A percentile compares a stretch with the other conserved stretches of the same genome.
These are phyloP conservation scores for Darevskia nairensis DNA, from an alignment of 2,797 vertebrate species.

Conservation along the genomic window DNA sequence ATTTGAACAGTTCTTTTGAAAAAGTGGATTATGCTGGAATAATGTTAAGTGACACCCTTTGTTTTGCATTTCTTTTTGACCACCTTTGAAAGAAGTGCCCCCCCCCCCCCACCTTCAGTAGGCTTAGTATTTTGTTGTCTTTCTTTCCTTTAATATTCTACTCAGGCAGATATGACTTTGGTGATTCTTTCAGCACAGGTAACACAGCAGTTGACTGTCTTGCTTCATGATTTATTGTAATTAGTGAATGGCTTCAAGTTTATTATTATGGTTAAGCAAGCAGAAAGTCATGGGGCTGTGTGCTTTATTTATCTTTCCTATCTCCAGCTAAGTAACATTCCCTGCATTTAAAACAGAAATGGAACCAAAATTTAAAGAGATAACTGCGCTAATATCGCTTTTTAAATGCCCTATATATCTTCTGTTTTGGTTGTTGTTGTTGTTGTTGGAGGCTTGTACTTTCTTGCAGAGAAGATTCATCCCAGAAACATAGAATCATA, in stretches of 20 bases:
- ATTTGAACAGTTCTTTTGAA: slow-evolving; percentile 1
- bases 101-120: neutral
- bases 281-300: neutral
- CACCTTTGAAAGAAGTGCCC: neutral
- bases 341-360: neutral
- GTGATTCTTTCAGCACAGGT: neutral
- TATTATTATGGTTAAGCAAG: slow-evolving; percentile 4
- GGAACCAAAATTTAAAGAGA: neutral
- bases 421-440: neutral
- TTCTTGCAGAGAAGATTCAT: neutral
- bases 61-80: slow-evolving; percentile 1
- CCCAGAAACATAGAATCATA: no score
- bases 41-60: neutral
- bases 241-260: slow-evolving; percentile 5
- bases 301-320: slow-evolving; percentile 22
- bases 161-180: neutral
- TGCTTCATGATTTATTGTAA: slow-evolving; percentile 16
- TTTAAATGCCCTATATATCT: neutral
- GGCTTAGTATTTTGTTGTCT: neutral
- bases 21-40: neutral
- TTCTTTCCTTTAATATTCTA: slow-evolving; percentile 3
- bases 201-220: neutral
- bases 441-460: neutral
- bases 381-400: neutral
- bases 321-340: neutral